Evolutionary conservation across 2,888 invertebrate genomes (phyloP).

Genomic region (Amiota communis): DNA sequence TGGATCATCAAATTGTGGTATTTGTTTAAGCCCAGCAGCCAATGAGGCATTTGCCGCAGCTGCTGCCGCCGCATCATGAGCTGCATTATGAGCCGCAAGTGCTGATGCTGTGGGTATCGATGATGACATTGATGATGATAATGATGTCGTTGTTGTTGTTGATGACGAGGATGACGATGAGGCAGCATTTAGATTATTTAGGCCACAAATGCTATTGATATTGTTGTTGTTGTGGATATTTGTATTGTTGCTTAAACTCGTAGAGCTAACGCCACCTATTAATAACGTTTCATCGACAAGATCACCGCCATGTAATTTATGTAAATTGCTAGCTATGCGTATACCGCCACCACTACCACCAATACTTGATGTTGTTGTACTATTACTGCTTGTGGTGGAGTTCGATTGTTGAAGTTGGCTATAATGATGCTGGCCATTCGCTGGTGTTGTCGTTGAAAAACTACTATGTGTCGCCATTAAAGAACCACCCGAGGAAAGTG

Average conservation of each 20-base stretch:
- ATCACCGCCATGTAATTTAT: slow-evolving; percentile 60
- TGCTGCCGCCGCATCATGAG: slow-evolving; percentile 37
- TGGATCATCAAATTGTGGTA: slow-evolving; percentile 78
- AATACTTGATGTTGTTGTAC: slow-evolving; percentile 44
- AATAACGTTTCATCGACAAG: slow-evolving; percentile 55
- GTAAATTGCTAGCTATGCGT: slow-evolving; percentile 70
- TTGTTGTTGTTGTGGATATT: slow-evolving; percentile 13
- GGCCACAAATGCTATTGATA: slow-evolving; percentile 26
- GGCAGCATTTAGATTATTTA: slow-evolving; percentile 28
- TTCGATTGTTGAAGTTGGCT: slow-evolving; percentile 33
- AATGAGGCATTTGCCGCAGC: slow-evolving; percentile 56
- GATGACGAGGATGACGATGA: slow-evolving; percentile 30
- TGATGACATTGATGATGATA: slow-evolving; percentile 29
- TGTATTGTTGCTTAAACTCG: slow-evolving; percentile 28
- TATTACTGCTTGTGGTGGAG: slow-evolving; percentile 39
- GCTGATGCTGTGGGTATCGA: slow-evolving; percentile 34
- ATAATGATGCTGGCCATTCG: slow-evolving; percentile 37
- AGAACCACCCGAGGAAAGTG: not conserved
- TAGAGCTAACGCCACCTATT: slow-evolving; percentile 41
- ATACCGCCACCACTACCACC: slow-evolving; percentile 58
- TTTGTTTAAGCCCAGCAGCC: slow-evolving; percentile 68
- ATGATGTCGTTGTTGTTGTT: slow-evolving; percentile 39
- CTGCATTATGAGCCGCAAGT: slow-evolving; percentile 42
- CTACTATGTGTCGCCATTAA: slow-evolving; percentile 45
- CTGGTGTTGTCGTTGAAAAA: slow-evolving; percentile 22